A percentile compares a stretch with the other conserved stretches of the same genome.
phyloP scores from a whole-genome alignment of 1,140 invertebrate genomes.

The Neoseiulus cucumeris region DNA sequence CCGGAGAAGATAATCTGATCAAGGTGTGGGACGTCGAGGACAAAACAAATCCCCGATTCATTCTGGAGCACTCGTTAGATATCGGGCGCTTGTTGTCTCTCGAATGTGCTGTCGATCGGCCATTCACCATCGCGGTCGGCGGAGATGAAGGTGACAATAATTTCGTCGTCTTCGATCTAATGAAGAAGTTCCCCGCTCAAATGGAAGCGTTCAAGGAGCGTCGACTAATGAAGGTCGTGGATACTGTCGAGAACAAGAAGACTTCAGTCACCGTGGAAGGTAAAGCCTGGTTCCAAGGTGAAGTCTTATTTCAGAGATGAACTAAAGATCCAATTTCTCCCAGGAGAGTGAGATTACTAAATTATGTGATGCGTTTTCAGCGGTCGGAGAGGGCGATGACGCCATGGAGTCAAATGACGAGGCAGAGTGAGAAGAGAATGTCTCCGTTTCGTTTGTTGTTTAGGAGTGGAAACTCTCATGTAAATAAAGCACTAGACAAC shows the following conservation, averaged over 20 bases:
- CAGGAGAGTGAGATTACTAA: too few species aligned
- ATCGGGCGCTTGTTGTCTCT: constrained; percentile 36
- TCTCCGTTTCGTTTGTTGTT: too few species aligned
- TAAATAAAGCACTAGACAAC: too few species aligned
- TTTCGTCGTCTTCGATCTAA: constrained; percentile 38
- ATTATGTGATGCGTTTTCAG: too few species aligned
- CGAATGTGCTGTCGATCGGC: constrained; percentile 51
- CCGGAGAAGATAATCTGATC: constrained; percentile 45
- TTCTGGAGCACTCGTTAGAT: constrained; percentile 25
- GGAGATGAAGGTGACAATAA: constrained; percentile 60
- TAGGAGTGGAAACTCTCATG: too few species aligned
- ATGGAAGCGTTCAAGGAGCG: not conserved
- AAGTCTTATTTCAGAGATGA: too few species aligned
- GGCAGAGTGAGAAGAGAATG: too few species aligned
- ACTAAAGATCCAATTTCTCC: too few species aligned
- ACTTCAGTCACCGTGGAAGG: not conserved
- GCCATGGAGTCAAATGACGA: too few species aligned
- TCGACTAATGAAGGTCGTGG: not conserved
- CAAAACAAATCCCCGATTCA: constrained; percentile 26
- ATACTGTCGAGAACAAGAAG: constrained; percentile 7
- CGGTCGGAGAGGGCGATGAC: too few species aligned
- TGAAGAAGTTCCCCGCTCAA: constrained; percentile 3
- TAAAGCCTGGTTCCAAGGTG: too few species aligned
- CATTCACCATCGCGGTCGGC: constrained; percentile 53
- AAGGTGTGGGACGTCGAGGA: constrained; percentile 52